Evolutionary conservation across 2,888 invertebrate genomes (phyloP).

Genomic region (Leptinotarsa rubiginosa): DNA sequence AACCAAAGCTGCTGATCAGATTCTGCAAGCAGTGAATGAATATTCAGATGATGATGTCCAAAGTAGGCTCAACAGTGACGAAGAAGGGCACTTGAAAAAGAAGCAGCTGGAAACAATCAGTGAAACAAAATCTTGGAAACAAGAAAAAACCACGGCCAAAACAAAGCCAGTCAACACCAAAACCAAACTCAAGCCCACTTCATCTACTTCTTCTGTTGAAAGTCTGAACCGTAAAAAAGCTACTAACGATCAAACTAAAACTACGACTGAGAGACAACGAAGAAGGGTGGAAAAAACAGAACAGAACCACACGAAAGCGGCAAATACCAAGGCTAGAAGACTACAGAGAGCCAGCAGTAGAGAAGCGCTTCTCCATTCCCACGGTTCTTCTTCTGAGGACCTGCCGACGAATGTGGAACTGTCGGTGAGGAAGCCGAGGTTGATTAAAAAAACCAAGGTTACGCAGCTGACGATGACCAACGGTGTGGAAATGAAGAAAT

Average conservation of each 20-base stretch:
- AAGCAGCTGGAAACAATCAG: conserved; percentile 63
- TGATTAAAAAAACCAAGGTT: conserved; percentile 63
- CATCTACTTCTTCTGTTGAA: conserved; percentile 65
- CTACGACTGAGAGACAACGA: conserved; percentile 48
- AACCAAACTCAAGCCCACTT: conserved; percentile 58
- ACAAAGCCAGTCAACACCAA: conserved; percentile 44
- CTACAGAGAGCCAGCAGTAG: conserved; percentile 68
- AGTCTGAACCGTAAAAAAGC: conserved; percentile 55
- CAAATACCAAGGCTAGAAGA: conserved; percentile 64
- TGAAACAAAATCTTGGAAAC: conserved; percentile 64
- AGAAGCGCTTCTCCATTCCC: conserved; percentile 66
- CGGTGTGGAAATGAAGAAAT: conserved; percentile 57
- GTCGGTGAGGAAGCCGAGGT: conserved; percentile 62
- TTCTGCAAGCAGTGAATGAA: conserved; percentile 70
- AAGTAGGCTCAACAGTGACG: conserved; percentile 59
- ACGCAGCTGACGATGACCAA: conserved; percentile 58
- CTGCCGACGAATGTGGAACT: conserved; percentile 59
- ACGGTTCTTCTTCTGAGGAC: conserved; percentile 70
- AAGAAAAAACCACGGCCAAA: conserved; percentile 47
- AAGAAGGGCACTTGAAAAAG: conserved; percentile 57
- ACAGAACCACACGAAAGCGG: conserved; percentile 33
- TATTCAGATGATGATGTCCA: conserved; percentile 68
- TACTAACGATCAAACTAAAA: conserved; percentile 35
- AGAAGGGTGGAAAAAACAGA: conserved; percentile 41
- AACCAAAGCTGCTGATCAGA: conserved; percentile 72